Evolutionary conservation across 1,140 invertebrate genomes (phyloP).

Genomic region (Coboldia fuscipes): DNA sequence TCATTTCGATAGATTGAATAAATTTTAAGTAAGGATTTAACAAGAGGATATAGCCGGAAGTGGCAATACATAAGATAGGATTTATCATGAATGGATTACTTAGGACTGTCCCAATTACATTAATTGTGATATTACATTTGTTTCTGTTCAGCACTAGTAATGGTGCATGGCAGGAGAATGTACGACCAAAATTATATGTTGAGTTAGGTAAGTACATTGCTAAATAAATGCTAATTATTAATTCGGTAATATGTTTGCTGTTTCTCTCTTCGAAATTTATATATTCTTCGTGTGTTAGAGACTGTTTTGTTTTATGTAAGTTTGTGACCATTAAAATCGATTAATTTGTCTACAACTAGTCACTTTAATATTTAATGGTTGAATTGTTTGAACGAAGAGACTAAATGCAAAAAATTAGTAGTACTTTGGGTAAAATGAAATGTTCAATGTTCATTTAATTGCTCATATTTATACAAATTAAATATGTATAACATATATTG

Average conservation of each 20-base stretch:
- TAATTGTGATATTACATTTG: slow-evolving; percentile 1
- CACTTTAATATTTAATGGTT: background rate
- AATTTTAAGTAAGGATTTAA: no score
- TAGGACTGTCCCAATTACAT: slow-evolving; percentile 1
- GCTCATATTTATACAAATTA: no score
- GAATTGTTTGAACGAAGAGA: no score
- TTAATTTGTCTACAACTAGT: background rate
- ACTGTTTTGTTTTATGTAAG: background rate
- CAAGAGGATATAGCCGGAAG: no score
- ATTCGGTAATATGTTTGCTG: background rate
- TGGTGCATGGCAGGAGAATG: slow-evolving; percentile 68
- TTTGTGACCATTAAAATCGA: background rate
- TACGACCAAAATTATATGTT: slow-evolving; percentile 68
- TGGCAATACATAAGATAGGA: no score
- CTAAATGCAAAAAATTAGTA: no score
- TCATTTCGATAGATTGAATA: no score
- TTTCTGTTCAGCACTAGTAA: no score
- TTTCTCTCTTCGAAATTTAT: background rate
- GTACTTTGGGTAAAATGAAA: no score
- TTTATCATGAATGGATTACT: no score
- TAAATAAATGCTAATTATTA: background rate
- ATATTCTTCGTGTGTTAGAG: background rate
- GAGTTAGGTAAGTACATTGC: slow-evolving; percentile 49
- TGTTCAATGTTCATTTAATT: no score
- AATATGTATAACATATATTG: no score